Evolutionary conservation across 1,140 invertebrate genomes (phyloP).

Genomic region (Coptotermes formosanus): DNA sequence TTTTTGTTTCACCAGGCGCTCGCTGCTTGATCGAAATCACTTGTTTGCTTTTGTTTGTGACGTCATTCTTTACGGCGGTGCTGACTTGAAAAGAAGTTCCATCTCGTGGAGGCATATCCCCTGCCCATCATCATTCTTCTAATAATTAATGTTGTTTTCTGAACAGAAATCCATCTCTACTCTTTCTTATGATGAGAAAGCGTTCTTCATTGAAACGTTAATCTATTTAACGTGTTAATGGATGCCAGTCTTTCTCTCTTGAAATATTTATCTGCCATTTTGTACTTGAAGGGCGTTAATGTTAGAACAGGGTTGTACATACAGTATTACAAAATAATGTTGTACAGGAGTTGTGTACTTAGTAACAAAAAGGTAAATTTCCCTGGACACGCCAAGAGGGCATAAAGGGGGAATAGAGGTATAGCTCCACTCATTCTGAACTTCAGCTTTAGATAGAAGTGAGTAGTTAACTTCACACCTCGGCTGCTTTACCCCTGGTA

Average conservation of each 20-base stretch:
- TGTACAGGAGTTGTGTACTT: too few species aligned
- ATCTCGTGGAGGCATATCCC: background rate
- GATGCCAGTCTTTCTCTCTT: background rate
- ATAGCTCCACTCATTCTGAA: too few species aligned
- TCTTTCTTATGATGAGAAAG: background rate
- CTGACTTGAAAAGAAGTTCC: constrained; percentile 5
- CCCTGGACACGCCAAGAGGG: too few species aligned
- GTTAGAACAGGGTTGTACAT: background rate
- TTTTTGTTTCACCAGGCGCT: background rate
- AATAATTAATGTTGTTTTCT: constrained; percentile 18
- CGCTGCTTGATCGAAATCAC: background rate
- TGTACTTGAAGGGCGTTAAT: background rate
- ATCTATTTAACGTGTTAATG: constrained; percentile 14
- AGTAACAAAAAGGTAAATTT: too few species aligned
- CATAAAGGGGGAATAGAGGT: too few species aligned
- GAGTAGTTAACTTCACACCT: too few species aligned
- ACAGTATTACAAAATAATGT: background rate
- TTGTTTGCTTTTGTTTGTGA: constrained; percentile 13
- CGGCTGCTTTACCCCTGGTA: too few species aligned
- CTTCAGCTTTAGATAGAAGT: too few species aligned
- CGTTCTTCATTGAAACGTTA: constrained; percentile 13
- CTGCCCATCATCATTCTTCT: background rate
- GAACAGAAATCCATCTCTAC: background rate
- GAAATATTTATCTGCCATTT: background rate
- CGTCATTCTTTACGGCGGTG: background rate